Evolutionary conservation across 2,888 invertebrate species (phyloP), one percentile per base, ranked within the genome.

Genomic region (Caenorhabditis panamensis): DNA sequence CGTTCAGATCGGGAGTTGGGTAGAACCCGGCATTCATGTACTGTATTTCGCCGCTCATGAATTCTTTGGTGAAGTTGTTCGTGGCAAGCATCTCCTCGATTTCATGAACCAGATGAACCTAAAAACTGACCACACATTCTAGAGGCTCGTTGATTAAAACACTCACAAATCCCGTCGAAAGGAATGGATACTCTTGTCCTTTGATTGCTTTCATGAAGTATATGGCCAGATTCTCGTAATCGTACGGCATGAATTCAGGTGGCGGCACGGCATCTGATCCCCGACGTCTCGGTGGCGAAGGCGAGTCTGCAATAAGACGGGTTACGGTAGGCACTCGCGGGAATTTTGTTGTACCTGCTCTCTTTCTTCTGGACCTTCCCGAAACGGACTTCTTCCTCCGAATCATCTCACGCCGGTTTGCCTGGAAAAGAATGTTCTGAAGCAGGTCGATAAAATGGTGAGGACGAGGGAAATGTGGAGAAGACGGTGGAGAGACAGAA

Each of bases 1-100:
- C 58, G n/a, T 59, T 66, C 11, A 86, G 66, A 56, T 86, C 73
- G n/a, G 69, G 71, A 3, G 66, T 82, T 9, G 84, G 84, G 49
- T 82, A 86, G 18, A 79, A 81, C 1, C 86, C 86, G 22, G 61
- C 77, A 24, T 79, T 79, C 44, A 85, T 58, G 31, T 73, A 86
- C 31, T 78, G 78, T 6, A 85, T 59, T 28, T 85, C 84, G 1
- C 84, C 73, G 3, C 51, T 41, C 64, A 73, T 73, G 20, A 53
- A 73, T 1, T 64, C 73, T 28, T 41, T 59, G 2, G 73, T 66
- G 36, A 59, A 59, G 9, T 63, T 56, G 41, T 72, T 72, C 31
- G 72, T 72, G 1, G 82, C 67, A 18, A 82, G 24, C 75, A 86
- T 73, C 6, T 49, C 64, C 67, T 86, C 86, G 11, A 86, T 63